Evolutionary conservation across 2,113 vertebrate species (phyloP), one percentile per base, ranked within the genome.

Genomic region (Stictonetta naevosa): DNA sequence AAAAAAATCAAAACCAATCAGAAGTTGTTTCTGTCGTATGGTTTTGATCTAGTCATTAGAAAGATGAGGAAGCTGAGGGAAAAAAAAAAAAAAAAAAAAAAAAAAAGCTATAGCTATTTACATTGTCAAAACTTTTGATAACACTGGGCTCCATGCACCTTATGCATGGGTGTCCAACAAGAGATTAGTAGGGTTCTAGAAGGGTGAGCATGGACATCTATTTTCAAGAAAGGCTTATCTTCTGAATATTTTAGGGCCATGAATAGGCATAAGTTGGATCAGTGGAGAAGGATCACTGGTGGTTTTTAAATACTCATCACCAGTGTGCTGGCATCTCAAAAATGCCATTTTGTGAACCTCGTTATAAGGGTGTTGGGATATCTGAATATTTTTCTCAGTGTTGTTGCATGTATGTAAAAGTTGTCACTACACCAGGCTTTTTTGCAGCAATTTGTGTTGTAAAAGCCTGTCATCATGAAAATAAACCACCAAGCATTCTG

Each of bases 381-480:
- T 25, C 14, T 25, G 58, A 76, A 69, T 55, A 63, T 77, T 92
- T 95, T 87, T 85, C 21, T 83, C 21, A 18, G 13, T 50, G 20
- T 11, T 48, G 22, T 34, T 80, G 55, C 50, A 42, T 59, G n/a
- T 8, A 53, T 42, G 42, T 50, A 50, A 75, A 77, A 58, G 5
- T 20, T 40, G 21, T 58, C 36, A 6, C 14, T 63, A 20, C 22
- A 53, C 13, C 33, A 28, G 4, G 23, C 7, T 15, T 42, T 63
- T 52, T 58, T 56, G 53, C 13, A 4, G 1, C 13, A 68, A 48
- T 62, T 73, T 87, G 21, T 69, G 25, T 77, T 21, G 7, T 59
- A 83, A 86, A 85, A 92, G 12, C 29, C 14, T 59, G 19, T 17
- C 40, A 59, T 59, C n/a, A 71, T 42, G 60, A 74, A 86, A 94